Percentiles rank a stretch among this genome's conserved stretches.
Conservation (phyloP, 2,888 invertebrate species). For the Luperina testacea region DNA sequence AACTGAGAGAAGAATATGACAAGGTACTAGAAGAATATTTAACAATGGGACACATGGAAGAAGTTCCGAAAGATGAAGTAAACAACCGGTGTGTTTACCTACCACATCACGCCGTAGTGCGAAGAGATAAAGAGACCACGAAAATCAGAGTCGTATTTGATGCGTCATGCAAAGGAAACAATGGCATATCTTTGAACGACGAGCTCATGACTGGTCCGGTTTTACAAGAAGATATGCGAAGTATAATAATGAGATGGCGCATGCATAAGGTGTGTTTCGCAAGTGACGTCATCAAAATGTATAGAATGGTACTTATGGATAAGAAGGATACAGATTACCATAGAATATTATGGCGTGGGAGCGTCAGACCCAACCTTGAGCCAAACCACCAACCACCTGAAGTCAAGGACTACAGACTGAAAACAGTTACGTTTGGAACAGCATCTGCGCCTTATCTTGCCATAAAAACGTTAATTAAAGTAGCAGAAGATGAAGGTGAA, state of each 20-base stretch:
- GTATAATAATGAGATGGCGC: slow-evolving; percentile 17
- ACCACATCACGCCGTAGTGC: slow-evolving; percentile 20
- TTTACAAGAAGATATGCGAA: slow-evolving; percentile 24
- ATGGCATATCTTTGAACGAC: slow-evolving; percentile 27
- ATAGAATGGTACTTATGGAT: slow-evolving; percentile 59
- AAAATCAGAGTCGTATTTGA: slow-evolving; percentile 16
- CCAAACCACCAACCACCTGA: neutral
- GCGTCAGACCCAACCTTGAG: neutral
- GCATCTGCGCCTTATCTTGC: slow-evolving; percentile 46
- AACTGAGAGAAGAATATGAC: slow-evolving; percentile 46
- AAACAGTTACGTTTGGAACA: slow-evolving; percentile 54
- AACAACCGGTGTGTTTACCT: slow-evolving; percentile 21
- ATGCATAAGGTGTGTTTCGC: slow-evolving; percentile 14
- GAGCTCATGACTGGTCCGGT: slow-evolving; percentile 21
- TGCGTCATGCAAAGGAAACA: slow-evolving; percentile 19
- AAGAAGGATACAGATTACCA: slow-evolving; percentile 26
- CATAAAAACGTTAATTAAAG: slow-evolving; percentile 43
- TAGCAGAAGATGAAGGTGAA: slow-evolving; percentile 50
- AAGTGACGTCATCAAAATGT: slow-evolving; percentile 61
- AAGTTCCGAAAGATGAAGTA: slow-evolving; percentile 48
- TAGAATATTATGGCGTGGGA: slow-evolving; percentile 28
- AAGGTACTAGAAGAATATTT: slow-evolving; percentile 62
- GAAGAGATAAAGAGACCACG: slow-evolving; percentile 22
- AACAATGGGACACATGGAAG: slow-evolving; percentile 56
- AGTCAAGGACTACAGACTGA: slow-evolving; percentile 31